Evolutionary conservation across 2,888 invertebrate species (phyloP), one percentile per base, ranked within the genome.

Genomic region (Artemia sinica): DNA sequence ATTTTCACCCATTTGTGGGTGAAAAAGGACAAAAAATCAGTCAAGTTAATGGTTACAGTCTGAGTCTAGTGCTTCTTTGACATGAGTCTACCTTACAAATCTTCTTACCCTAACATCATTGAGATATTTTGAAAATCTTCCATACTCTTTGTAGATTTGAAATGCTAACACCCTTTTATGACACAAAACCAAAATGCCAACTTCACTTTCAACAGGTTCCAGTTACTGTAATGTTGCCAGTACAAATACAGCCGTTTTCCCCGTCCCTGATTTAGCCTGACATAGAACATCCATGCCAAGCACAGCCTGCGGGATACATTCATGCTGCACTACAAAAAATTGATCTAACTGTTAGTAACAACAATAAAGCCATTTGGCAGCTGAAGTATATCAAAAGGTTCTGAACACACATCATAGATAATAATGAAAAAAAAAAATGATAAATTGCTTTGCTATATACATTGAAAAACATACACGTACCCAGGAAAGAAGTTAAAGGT

Each of bases 201-300:
- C 95, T 77, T 91, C 90, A 75, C 91, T 94, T 78, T 98, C 97
- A 0, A 91, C 89, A 0, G 94, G 89, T 77, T 98, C 97, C 72
- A 98, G 80, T 78, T 98, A 97, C 77, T 98, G 98, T 67, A 99
- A 81, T 10, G 98, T 99, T 12, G 98, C 97, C 76, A 99, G 82
- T 52, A 98, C 98, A 81, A 99, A 99, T 63, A 99, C 98, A 66
- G 98, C 98, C 0, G 98, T 99, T 82, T 98, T 98, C 8, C 98
- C 98, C 98, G 99, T 98, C 82, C 98, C 98, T 74, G 98, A 99
- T 79, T 99, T 99, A 7, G 98, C 98, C 82, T 98, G 98, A 78
- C 98, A 98, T 28, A 98, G 81, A 75, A 98, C 96, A 78, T 99
- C 98, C 96, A 99, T 97, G 71, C 97, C 94, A 73, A 99, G 84